Base-by-base conservation (phyloP, 2,797 vertebrate species). In the Meda fulgida region DNA sequence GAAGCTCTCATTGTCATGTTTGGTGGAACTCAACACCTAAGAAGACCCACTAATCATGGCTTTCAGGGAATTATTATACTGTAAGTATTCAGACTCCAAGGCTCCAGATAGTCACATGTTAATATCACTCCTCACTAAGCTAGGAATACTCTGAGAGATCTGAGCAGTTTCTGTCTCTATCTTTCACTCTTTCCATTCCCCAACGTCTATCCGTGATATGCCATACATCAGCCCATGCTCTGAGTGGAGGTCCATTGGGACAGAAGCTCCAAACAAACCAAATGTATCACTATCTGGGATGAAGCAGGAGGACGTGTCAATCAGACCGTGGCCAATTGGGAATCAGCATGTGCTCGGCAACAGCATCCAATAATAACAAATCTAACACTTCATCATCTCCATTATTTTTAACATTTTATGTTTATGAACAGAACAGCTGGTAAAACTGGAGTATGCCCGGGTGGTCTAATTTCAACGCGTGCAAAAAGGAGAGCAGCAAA, bases 361-460 rank as follows among this genome's bases (percentile, higher is more conserved):
- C 84, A 79, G 67, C 77, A 84, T 71, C 83, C 83, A 70, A 58
- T 78, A 78, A 84, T 84, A 84, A 84, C 75, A 73, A 73, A 63
- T 80, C 53, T 26, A 72, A 79, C 84, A 85, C 84, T 80, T 80
- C 77, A 85, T 85, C 67, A 80, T 72, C 77, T 53, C 38, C 51
- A 85, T 73, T 85, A 80, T 85, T 85, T 85, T 85, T 80, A 85
- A 79, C 77, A 46, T 79, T 80, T 80, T 38, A 66, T 80, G 83
- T 80, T 80, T 71, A 85, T 80, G 43, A 36, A 18, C 38, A 73
- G 83, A 85, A 80, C 53, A 79, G 67, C 83, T 85, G 76, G 76
- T 66, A 67, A 55, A 66, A 83, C 58, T 31, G 19, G 23, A 53
- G 23, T 31, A 7, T 67, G 81, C 75, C 36, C 14, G 48, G 58